A percentile compares a stretch with the other conserved stretches of the same genome.
These are phyloP conservation scores for Myotis davidii DNA, from an alignment of 2,113 vertebrate species.

Conservation along the genomic window DNA sequence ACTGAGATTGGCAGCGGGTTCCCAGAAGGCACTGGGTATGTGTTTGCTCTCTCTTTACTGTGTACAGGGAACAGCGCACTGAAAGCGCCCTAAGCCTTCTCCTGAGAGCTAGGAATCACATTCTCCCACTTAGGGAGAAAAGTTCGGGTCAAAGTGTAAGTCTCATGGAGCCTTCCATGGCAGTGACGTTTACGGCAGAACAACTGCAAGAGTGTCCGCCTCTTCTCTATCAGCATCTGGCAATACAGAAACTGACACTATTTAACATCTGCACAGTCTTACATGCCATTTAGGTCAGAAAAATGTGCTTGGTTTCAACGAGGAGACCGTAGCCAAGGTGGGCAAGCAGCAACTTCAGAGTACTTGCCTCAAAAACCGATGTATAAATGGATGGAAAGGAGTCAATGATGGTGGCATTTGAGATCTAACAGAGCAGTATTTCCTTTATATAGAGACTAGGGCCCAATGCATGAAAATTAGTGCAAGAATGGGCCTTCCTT, in stretches of 20 bases:
- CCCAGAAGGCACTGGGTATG: background rate
- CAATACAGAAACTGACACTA: background rate
- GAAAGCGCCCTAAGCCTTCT: background rate
- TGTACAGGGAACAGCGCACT: background rate
- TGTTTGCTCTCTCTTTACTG: background rate
- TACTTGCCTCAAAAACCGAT: background rate
- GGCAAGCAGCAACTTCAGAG: background rate
- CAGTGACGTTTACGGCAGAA: background rate
- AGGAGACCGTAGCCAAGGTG: background rate
- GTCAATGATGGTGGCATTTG: rapidly evolving
- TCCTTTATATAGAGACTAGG: rapidly evolving
- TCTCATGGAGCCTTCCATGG: background rate
- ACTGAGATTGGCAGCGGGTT: background rate
- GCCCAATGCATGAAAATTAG: no score
- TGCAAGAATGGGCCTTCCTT: no score
- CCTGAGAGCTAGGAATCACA: background rate
- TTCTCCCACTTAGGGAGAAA: background rate
- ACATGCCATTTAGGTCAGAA: background rate
- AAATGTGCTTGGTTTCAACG: background rate
- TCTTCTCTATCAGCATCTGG: background rate
- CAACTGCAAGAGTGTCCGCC: background rate
- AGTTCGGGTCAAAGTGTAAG: background rate
- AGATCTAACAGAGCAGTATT: background rate
- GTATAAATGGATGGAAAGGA: rapidly evolving
- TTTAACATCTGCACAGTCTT: background rate